phyloP scores from a whole-genome alignment of 2,888 invertebrate genomes.

The Xestia c-nigrum region DNA sequence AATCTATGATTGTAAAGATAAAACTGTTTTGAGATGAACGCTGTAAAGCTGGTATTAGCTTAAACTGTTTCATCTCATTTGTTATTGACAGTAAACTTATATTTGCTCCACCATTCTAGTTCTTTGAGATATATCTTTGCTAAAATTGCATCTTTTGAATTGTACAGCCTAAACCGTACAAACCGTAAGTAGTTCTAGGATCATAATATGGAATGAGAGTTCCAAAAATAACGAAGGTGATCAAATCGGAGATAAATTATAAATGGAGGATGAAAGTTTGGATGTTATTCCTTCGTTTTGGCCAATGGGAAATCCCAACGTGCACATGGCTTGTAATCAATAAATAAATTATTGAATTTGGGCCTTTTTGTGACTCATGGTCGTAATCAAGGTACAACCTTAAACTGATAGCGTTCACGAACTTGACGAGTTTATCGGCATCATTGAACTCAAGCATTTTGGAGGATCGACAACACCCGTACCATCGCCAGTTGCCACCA shows the following conservation, averaged over 20 bases:
- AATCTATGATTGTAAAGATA: conserved; percentile 41
- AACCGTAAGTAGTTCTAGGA: not conserved
- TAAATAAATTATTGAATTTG: conserved; percentile 19
- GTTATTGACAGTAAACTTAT: conserved; percentile 30
- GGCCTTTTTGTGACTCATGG: conserved; percentile 13
- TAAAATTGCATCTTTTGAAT: not conserved
- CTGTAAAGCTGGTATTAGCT: not conserved
- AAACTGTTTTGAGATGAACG: conserved; percentile 13
- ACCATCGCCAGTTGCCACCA: conserved; percentile 32
- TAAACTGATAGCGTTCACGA: conserved; percentile 32
- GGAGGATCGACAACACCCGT: conserved; percentile 10
- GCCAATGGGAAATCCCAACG: not conserved
- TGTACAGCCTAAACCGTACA: not conserved
- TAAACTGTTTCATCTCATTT: not conserved
- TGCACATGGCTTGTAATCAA: conserved; percentile 1
- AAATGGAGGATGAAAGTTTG: not conserved
- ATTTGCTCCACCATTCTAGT: conserved; percentile 3
- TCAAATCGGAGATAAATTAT: not conserved
- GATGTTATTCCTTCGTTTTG: not conserved
- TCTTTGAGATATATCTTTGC: not conserved
- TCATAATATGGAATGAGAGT: not conserved
- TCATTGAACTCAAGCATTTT: conserved; percentile 35
- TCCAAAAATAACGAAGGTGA: not conserved
- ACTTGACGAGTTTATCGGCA: conserved; percentile 22
- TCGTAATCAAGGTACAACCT: conserved; percentile 33